Evolutionary conservation across 2,888 invertebrate genomes (phyloP).

Genomic region (Aquatica leii): DNA sequence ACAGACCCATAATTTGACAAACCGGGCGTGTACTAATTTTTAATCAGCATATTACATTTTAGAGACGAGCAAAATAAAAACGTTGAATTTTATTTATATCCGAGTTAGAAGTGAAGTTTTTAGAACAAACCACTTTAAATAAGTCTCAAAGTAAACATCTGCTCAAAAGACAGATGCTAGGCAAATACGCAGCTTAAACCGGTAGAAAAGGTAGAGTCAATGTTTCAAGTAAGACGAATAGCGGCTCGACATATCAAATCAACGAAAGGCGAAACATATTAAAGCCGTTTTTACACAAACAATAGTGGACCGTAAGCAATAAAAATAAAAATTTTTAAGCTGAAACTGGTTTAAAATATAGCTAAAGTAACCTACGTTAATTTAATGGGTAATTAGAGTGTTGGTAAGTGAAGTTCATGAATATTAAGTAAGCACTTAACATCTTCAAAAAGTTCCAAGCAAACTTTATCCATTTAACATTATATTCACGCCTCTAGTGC

Average conservation of each 20-base stretch:
- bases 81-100: neutral
- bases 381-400: conserved; percentile 48
- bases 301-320: neutral
- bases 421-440: conserved; percentile 29
- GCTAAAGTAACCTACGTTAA: conserved; percentile 38
- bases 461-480: conserved; percentile 12
- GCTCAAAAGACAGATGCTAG: conserved; percentile 51
- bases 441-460: conserved; percentile 15
- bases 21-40: neutral
- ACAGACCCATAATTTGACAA: conserved; percentile 17
- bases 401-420: conserved; percentile 47
- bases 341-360: conserved; percentile 21
- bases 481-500: conserved; percentile 9
- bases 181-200: conserved; percentile 49
- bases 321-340: conserved; percentile 1
- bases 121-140: conserved; percentile 45
- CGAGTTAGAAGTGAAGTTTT: conserved; percentile 35
- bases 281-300: neutral
- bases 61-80: conserved; percentile 5
- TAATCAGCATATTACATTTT: conserved; percentile 13
- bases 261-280: neutral
- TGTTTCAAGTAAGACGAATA: conserved; percentile 23
- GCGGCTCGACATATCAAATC: conserved; percentile 25
- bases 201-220: conserved; percentile 30
- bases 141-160: conserved; percentile 52